Evolutionary conservation across 2,797 vertebrate genomes (phyloP), one percentile per base, ranked within the genome.

Genomic region (Myotis daubentonii): DNA sequence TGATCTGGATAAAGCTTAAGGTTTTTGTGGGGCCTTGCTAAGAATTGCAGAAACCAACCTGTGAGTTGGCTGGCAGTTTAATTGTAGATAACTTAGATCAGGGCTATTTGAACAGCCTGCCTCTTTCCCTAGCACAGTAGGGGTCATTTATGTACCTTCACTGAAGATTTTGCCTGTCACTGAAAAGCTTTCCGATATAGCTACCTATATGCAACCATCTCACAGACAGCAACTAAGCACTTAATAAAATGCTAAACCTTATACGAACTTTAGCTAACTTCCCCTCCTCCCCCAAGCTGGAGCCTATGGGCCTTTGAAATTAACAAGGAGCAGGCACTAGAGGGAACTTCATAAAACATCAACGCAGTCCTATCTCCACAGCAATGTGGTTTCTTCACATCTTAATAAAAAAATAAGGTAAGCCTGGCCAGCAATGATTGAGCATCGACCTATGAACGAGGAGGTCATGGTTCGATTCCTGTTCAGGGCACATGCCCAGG

Each of bases 331-430:
- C 68, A 85, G 75, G 36, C 10, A 51, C 38, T 89, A 44, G 66
- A 93, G 87, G 49, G 51, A 79, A 89, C 38, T 93, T 79, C 53
- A 76, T 84, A 89, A 90, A 68, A 55, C 8, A 75, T 81, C 36
- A 91, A 41, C 62, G 70, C 79, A 80, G 55, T 89, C 38, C 76
- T 80, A 62, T 82, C 53, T 89, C 53, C 55, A 79, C 47, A 76
- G 93, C 36, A 81, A 87, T 49, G 5, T 94, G 51, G 12, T 94
- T 72, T 91, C 80, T 55, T 93, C 71, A 65, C 20, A 93, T 87
- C 87, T 53, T 60, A 96, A 91, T 89, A 15, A 91, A 93, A 89
- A 93, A 94, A 82, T 80, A 44, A 90, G 13, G 30, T 66, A 62
- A 62, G 60, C 60, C 60, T 62, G 60, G 60, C 60, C 60, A 13